phyloP scores from a whole-genome alignment of 2,113 vertebrate species.

The Fregata magnificens region DNA sequence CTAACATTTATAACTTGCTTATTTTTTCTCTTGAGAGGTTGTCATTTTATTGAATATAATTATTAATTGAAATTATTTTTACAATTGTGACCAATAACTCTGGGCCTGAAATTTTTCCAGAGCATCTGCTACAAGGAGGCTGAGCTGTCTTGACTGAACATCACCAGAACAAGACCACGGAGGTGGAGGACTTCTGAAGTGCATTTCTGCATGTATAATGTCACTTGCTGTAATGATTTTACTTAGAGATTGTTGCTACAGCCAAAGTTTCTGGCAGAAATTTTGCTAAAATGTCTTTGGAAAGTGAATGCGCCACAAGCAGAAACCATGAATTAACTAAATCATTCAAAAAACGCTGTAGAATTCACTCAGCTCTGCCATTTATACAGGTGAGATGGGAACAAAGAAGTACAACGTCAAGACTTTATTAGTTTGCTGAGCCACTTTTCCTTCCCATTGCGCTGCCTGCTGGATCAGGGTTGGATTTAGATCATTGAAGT shows the following conservation, averaged over 20 bases:
- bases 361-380: not conserved
- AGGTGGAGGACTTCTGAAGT: not conserved
- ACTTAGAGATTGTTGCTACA: not conserved
- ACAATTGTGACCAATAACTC: not conserved
- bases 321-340: not conserved
- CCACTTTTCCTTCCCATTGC: not conserved
- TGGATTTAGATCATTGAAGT: not conserved
- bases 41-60: not conserved
- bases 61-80: not conserved
- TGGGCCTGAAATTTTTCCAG: not conserved
- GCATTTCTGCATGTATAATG: not conserved
- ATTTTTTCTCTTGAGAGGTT: not conserved
- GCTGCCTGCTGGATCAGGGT: not conserved
- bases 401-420: not conserved
- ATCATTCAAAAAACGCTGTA: not conserved
- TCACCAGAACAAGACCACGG: not conserved
- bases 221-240: not conserved
- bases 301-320: not conserved
- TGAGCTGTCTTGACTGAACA: not conserved
- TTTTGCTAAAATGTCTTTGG: not conserved
- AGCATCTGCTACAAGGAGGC: not conserved
- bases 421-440: not conserved
- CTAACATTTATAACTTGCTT: not conserved
- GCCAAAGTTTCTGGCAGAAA: not conserved
- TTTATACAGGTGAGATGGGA: fast-evolving